These are phyloP conservation scores for Tiliacea citrago DNA, from an alignment of 2,888 invertebrate genomes.

Conservation along the genomic window DNA sequence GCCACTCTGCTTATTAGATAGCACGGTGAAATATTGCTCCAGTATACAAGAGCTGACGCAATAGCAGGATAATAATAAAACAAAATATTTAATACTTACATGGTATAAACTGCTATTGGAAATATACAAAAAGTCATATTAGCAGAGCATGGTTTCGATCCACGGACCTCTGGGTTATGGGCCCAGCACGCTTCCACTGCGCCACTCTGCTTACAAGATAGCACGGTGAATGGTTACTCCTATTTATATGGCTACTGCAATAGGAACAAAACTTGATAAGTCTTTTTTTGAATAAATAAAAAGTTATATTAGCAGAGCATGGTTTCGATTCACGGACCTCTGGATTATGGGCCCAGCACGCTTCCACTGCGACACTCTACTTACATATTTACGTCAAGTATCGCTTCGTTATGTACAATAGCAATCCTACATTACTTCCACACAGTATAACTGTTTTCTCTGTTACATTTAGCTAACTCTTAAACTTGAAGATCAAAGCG, in stretches of 20 bases:
- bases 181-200: constrained; percentile 86
- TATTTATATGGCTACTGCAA: no score
- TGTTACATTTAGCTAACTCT: background rate
- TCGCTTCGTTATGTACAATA: background rate
- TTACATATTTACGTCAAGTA: background rate
- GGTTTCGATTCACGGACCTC: constrained; percentile 98
- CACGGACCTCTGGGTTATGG: constrained; percentile 98
- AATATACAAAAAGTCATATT: constrained; percentile 14
- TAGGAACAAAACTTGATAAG: no score
- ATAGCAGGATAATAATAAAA: background rate
- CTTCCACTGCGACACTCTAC: background rate
- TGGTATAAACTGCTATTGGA: background rate
- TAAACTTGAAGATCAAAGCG: background rate
- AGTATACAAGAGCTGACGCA: background rate
- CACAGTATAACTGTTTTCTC: background rate
- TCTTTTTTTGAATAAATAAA: no score
- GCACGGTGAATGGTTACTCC: no score
- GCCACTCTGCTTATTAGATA: background rate
- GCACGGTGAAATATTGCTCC: no score
- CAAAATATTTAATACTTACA: background rate
- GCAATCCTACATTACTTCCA: background rate
- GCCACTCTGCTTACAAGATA: background rate
- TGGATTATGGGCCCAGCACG: constrained; percentile 95
- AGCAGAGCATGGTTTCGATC: constrained; percentile 93
- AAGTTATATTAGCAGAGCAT: constrained; percentile 50